Evolutionary conservation across 2,888 invertebrate species (phyloP), one percentile per base, ranked within the genome.

Genomic region (Agrochola lychnidis): DNA sequence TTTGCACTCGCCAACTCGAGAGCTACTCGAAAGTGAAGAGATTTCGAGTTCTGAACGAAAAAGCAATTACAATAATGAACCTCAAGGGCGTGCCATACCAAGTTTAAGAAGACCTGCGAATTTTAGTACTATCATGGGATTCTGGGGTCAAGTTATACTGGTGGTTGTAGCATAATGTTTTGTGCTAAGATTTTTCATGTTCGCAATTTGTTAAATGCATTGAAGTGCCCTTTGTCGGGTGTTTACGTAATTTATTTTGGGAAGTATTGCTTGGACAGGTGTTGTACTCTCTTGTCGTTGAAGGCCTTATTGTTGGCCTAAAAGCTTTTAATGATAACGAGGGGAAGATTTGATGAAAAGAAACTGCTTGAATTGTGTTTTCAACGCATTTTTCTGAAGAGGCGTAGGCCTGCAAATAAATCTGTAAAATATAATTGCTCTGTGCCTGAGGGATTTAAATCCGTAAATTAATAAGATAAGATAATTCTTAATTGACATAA

Each of bases 61-160:
- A 91, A 92, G 90, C 92, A 91, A 92, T 92, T 92, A 91, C 88
- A 90, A 96, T 96, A 96, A 96, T 96, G 95, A 96, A 95, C 93
- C 93, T 94, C 92, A 94, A 94, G 93, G 89, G 87, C 90, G 89
- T 90, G 77, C 61, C 4, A 66, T 22, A 76, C 57, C 93, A 90
- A 88, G 25, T 70, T 25, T 82, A 83, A 14, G n/a, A 51, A 68
- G 91, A 91, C 22, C 90, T 81, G 0, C 1, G 0, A 56, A 16
- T 25, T 25, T 57, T 22, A 45, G 36, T 90, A 14, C 87, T 63
- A 48, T n/a, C 6, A 59, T 76, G 7, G 4, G 4, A 30, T 40
- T 56, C 9, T 68, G 0, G 19, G 81, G 12, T 88, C 86, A 53
- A 16, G 14, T 73, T 78, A 76, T 2, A 53, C 67, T 86, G 86